Percentiles rank a stretch among this genome's conserved stretches.
Evolutionary conservation across 2,113 vertebrate genomes (phyloP).

Genomic region (Gymnobelideus leadbeateri): DNA sequence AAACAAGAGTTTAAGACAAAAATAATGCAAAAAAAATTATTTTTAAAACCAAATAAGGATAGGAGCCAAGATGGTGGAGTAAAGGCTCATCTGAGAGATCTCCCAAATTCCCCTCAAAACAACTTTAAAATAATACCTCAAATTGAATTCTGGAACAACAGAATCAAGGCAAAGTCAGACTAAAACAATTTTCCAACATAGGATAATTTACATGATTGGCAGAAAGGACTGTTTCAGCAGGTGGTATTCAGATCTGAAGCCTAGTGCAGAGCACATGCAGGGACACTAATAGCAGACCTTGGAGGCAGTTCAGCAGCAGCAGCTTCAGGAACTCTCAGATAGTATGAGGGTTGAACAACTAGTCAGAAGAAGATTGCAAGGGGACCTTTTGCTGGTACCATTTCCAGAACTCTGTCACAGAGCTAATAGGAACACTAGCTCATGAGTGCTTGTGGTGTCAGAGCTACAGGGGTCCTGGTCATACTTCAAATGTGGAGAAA

Average conservation of each 20-base stretch:
- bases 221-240: too few relatives aligned
- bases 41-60: neutral
- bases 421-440: neutral
- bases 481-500: neutral
- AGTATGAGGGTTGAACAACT: neutral
- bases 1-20: neutral
- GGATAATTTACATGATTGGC: too few relatives aligned
- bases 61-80: neutral
- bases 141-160: neutral
- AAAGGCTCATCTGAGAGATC: neutral
- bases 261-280: too few relatives aligned
- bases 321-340: neutral
- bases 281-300: too few relatives aligned
- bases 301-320: neutral
- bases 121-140: neutral
- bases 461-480: neutral
- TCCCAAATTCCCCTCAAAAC: neutral
- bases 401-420: neutral
- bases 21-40: neutral
- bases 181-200: neutral
- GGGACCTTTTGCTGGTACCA: neutral
- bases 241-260: too few relatives aligned
- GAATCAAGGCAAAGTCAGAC: neutral
- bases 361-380: neutral
- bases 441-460: neutral